A percentile compares a stretch with the other conserved stretches of the same genome.
Conservation (phyloP, 2,797 vertebrate species). For the Philypnodon macrostomus region DNA sequence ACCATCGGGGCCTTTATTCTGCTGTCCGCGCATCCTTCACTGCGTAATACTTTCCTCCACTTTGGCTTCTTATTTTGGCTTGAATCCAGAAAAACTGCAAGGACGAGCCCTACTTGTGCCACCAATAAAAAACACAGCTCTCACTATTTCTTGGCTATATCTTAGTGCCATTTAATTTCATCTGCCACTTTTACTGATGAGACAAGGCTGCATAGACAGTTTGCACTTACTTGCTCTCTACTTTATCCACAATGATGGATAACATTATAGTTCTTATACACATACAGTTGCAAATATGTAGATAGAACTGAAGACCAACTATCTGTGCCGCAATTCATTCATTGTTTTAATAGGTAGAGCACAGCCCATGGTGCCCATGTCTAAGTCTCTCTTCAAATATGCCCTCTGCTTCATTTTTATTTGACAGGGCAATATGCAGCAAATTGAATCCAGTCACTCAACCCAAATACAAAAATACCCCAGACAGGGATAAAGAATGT, state of each 20-base stretch:
- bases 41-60: constrained; percentile 4
- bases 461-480: constrained; percentile 22
- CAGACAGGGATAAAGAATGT: constrained; percentile 11
- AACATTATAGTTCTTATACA: constrained; percentile 13
- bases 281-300: constrained; percentile 8
- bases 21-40: constrained; percentile 22
- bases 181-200: constrained; percentile 21
- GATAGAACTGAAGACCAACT: constrained; percentile 1
- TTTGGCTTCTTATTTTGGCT: constrained; percentile 21
- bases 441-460: constrained; percentile 49
- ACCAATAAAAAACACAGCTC: constrained; percentile 19
- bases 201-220: constrained; percentile 6
- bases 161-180: constrained; percentile 15
- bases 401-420: constrained; percentile 28
- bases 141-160: background rate
- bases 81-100: constrained; percentile 3
- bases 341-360: constrained; percentile 33
- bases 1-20: constrained; percentile 40
- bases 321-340: constrained; percentile 17
- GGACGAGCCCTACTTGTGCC: constrained; percentile 8
- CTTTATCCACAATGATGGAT: too few relatives aligned
- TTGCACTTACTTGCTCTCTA: too few relatives aligned
- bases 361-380: constrained; percentile 20
- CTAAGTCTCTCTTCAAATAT: constrained; percentile 5
- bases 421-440: constrained; percentile 31